Evolutionary conservation across 2,113 vertebrate genomes (phyloP).

Genomic region (Corythaixoides concolor): DNA sequence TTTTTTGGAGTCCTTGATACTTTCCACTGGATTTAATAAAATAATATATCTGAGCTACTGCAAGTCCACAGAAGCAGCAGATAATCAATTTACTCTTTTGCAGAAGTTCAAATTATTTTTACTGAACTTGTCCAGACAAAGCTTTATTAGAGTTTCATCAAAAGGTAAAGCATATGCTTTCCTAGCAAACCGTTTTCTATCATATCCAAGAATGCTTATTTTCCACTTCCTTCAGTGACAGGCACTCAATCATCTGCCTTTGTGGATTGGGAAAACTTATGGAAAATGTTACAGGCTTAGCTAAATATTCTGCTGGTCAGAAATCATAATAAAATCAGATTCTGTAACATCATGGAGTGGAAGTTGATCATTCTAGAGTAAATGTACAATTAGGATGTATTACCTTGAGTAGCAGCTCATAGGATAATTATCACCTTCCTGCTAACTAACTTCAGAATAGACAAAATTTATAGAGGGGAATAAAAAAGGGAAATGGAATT

Average conservation of each 20-base stretch:
- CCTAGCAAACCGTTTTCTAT: neutral
- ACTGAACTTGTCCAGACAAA: neutral
- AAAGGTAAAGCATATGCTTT: neutral
- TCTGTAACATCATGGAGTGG: neutral
- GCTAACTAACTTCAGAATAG: neutral
- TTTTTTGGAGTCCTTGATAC: neutral
- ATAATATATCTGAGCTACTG: neutral
- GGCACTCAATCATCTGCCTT: neutral
- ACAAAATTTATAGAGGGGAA: neutral
- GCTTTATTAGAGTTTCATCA: neutral
- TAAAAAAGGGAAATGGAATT: neutral
- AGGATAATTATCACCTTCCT: neutral
- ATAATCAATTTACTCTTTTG: constrained; percentile 10
- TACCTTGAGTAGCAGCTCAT: neutral
- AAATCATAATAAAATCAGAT: neutral
- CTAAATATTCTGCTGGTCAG: accelerated
- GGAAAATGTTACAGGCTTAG: neutral
- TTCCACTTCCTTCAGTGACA: neutral
- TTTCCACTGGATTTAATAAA: neutral
- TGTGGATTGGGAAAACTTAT: neutral
- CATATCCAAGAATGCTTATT: neutral
- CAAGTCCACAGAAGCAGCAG: neutral
- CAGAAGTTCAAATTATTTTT: neutral
- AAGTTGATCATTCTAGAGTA: neutral
- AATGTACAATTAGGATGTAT: neutral